Evolutionary conservation across 2,113 vertebrate species (phyloP), one percentile per base, ranked within the genome.

Genomic region (Scalopus aquaticus): DNA sequence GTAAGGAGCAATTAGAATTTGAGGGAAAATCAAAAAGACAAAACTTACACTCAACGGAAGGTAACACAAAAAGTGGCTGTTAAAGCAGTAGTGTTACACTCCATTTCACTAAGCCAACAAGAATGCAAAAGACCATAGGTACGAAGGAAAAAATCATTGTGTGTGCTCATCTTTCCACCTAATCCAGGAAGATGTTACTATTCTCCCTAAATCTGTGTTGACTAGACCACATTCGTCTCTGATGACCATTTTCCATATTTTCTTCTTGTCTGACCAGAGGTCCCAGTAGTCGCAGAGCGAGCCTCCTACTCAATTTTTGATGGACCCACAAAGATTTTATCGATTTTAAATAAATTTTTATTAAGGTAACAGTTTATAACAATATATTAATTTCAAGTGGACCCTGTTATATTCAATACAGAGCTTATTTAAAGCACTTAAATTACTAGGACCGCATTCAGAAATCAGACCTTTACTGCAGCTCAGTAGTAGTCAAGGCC

Each of bases 91-190:
- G 37, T 4, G n/a, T 60, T 62, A 12, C 10, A 44, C 39, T 76
- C 13, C 60, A 54, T 22, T 42, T 67, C 20, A 13, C 42, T 9
- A 35, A 60, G 32, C 26, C 16, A 44, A 5, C 2, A 7, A 9
- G 35, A 32, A 12, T 0, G 3, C 1, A 72, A 39, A 56, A 65
- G n/a, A n/a, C 17, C 3, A 28, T 0, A 3, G 0, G 46, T 12
- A 62, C 60, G 30, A 39, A 67, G 22, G 22, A 62, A 74, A 70
- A 8, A 0, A 49, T 4, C 54, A 20, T 16, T 1, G 2, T 19
- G 4, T 6, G 5, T 7, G 32, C 5, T 73, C 35, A 30, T 42
- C 19, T 24, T 26, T 62, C 60, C 60, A 79, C n/a, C 30, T 28
- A 37, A 28, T 13, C 35, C 72, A 51, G 58, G 19, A 30, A 51